Evolutionary conservation across 1,140 invertebrate species (phyloP).

Genomic region (Adelges cooleyi): DNA sequence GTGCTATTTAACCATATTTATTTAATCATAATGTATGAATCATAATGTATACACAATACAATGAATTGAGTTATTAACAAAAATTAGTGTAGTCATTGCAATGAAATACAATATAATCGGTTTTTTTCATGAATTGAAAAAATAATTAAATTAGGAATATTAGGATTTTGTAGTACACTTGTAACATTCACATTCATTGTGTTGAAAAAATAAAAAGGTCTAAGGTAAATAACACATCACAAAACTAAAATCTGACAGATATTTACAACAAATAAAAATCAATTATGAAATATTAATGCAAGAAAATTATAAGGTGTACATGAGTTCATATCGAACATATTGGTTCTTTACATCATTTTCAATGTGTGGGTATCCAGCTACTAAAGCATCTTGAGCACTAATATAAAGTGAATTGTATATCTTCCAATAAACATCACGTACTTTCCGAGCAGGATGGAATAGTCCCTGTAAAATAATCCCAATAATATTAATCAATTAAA

Average conservation of each 20-base stretch:
- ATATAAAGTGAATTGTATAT: conserved; percentile 99
- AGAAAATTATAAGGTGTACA: conserved; percentile 11
- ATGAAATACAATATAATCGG: too few species aligned
- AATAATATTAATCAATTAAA: not conserved
- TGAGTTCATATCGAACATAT: conserved; percentile 85
- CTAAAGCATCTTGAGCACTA: conserved; percentile 93
- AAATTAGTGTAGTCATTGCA: too few species aligned
- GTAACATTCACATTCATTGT: too few species aligned
- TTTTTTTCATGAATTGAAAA: too few species aligned
- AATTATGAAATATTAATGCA: conserved; percentile 4
- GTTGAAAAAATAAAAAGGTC: too few species aligned
- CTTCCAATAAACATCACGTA: conserved; percentile 99
- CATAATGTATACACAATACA: too few species aligned
- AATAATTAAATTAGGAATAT: too few species aligned
- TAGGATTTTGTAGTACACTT: too few species aligned
- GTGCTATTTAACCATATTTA: too few species aligned
- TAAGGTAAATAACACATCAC: too few species aligned
- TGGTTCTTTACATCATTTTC: conserved; percentile 92
- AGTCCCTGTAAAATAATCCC: conserved; percentile 56
- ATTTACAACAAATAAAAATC: conserved; percentile 6
- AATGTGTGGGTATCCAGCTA: conserved; percentile 93
- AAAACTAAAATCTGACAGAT: not conserved
- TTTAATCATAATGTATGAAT: too few species aligned
- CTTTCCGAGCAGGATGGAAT: conserved; percentile 97
- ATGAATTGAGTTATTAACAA: too few species aligned